Evolutionary conservation across 2,888 invertebrate species (phyloP).

Genomic region (Fragum sueziense): DNA sequence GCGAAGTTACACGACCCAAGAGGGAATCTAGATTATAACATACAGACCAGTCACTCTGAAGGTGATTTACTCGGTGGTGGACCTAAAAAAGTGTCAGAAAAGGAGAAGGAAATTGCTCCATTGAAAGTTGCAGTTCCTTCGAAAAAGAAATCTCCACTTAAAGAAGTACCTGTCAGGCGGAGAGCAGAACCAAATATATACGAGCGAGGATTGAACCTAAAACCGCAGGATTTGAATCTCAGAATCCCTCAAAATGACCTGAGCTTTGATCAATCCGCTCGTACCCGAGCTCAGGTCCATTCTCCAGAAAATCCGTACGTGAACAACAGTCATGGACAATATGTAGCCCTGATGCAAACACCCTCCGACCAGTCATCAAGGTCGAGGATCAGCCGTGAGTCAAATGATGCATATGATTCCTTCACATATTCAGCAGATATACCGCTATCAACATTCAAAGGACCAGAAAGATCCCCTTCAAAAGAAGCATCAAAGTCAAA

Average conservation of each 20-base stretch:
- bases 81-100: slow-evolving; percentile 52
- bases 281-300: slow-evolving; percentile 46
- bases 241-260: slow-evolving; percentile 28
- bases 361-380: slow-evolving; percentile 41
- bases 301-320: slow-evolving; percentile 51
- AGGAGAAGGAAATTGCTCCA: slow-evolving; percentile 48
- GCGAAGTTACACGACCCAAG: slow-evolving; percentile 50
- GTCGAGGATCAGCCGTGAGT: slow-evolving; percentile 52
- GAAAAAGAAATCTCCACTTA: slow-evolving; percentile 28
- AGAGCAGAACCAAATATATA: slow-evolving; percentile 58
- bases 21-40: slow-evolving; percentile 57
- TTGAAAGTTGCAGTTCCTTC: slow-evolving; percentile 33
- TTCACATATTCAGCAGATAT: slow-evolving; percentile 57
- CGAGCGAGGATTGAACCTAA: slow-evolving; percentile 51
- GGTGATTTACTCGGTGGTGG: slow-evolving; percentile 51
- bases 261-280: slow-evolving; percentile 35
- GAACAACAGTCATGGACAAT: slow-evolving; percentile 49
- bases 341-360: slow-evolving; percentile 44
- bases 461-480: slow-evolving; percentile 9
- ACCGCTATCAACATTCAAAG: slow-evolving; percentile 56
- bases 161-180: slow-evolving; percentile 18
- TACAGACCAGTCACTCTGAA: slow-evolving; percentile 58
- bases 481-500: slow-evolving; percentile 34
- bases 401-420: slow-evolving; percentile 59
- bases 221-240: slow-evolving; percentile 47